Percentiles rank a stretch among this genome's conserved stretches.
phyloP scores from a whole-genome alignment of 2,888 invertebrate genomes.

The Syritta pipiens region DNA sequence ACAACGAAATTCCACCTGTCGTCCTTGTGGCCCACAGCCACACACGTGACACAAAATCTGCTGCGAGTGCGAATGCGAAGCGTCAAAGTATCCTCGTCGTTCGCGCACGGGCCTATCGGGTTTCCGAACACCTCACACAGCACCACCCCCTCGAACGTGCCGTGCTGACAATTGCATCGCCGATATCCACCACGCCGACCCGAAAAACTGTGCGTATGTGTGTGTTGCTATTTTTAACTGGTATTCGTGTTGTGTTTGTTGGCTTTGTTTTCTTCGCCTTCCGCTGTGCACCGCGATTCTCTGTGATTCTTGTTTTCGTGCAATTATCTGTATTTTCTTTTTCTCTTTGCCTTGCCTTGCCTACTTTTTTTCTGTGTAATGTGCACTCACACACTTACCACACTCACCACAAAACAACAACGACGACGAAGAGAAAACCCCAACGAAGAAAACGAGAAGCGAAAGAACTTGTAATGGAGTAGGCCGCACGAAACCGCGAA shows the following conservation, averaged over 20 bases:
- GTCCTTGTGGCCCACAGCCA: not conserved
- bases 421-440: conserved; percentile 5
- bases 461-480: conserved; percentile 37
- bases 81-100: not conserved
- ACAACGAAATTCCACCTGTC: too few species aligned
- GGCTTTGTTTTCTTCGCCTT: conserved; percentile 10
- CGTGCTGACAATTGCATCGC: conserved; percentile 23
- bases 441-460: not conserved
- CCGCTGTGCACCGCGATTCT: not conserved
- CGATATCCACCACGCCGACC: conserved; percentile 6
- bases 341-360: conserved; percentile 35
- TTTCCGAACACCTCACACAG: conserved; percentile 14
- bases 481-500: conserved; percentile 43
- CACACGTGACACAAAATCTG: conserved; percentile 35
- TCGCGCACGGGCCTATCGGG: conserved; percentile 13
- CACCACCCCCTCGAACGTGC: not conserved
- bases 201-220: conserved; percentile 38
- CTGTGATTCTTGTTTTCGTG: conserved; percentile 3
- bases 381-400: not conserved
- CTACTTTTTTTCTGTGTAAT: not conserved
- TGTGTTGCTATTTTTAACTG: conserved; percentile 50
- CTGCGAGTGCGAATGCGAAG: not conserved
- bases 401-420: not conserved
- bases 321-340: conserved; percentile 34
- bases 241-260: conserved; percentile 26